These are phyloP conservation scores for Psophia crepitans DNA, from an alignment of 2,113 vertebrate species.

Conservation along the genomic window DNA sequence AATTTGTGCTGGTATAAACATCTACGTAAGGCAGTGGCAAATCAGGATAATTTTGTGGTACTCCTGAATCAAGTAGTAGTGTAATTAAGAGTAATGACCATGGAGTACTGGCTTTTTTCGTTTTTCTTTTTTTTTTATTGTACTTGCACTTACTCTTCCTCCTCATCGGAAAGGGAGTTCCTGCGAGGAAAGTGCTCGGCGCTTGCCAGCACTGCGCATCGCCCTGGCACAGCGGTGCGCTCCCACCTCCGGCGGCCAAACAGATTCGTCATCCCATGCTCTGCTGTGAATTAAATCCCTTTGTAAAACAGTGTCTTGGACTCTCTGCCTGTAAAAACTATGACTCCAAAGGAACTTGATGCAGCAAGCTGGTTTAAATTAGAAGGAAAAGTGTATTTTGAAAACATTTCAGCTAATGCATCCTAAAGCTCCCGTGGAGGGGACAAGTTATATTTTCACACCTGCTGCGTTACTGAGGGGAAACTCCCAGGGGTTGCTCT, in stretches of 20 bases:
- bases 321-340: background rate
- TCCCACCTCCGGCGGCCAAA: accelerated
- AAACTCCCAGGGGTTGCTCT: background rate
- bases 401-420: constrained; percentile 1
- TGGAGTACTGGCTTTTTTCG: background rate
- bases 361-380: constrained; percentile 12
- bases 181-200: background rate
- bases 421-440: background rate
- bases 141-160: background rate
- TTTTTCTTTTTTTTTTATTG: background rate
- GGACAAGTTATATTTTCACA: background rate
- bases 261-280: background rate
- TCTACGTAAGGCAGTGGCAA: background rate
- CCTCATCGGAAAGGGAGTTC: background rate
- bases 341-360: background rate
- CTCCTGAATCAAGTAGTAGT: background rate
- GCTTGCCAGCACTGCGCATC: background rate
- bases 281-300: background rate
- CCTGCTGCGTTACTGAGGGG: background rate
- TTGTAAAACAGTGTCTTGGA: background rate
- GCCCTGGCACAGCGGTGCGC: background rate
- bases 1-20: background rate
- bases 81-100: background rate
- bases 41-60: background rate
- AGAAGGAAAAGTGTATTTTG: constrained; percentile 5